phyloP scores from a whole-genome alignment of 2,888 invertebrate species.

The Hirtodrosophila alboralis region DNA sequence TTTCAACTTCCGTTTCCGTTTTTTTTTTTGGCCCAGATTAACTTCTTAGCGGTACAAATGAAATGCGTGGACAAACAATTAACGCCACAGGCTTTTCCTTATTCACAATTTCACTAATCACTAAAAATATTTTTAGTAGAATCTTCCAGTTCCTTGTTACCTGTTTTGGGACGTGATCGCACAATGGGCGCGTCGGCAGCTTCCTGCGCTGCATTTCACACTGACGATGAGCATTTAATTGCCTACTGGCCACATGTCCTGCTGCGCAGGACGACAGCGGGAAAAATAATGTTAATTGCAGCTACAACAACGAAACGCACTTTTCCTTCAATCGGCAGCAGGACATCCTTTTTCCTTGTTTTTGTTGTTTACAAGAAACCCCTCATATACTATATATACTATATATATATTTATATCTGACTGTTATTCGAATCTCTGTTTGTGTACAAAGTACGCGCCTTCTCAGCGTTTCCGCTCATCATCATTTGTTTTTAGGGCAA shows the following conservation, averaged over 20 bases:
- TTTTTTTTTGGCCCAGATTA: slow-evolving; percentile 74
- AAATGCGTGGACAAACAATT: slow-evolving; percentile 65
- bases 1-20: slow-evolving; percentile 57
- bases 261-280: slow-evolving; percentile 42
- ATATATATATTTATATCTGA: neutral
- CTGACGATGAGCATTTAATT: slow-evolving; percentile 69
- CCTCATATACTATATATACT: too few relatives aligned
- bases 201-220: slow-evolving; percentile 68
- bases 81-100: slow-evolving; percentile 70
- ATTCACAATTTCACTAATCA: slow-evolving; percentile 69
- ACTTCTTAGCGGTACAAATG: slow-evolving; percentile 68
- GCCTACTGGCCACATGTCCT: slow-evolving; percentile 72
- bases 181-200: slow-evolving; percentile 54
- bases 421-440: slow-evolving; percentile 44
- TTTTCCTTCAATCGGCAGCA: slow-evolving; percentile 54
- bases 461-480: slow-evolving; percentile 57
- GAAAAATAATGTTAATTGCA: slow-evolving; percentile 60
- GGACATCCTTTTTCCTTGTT: slow-evolving; percentile 75
- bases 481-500: slow-evolving; percentile 26
- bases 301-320: slow-evolving; percentile 50
- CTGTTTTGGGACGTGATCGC: slow-evolving; percentile 47
- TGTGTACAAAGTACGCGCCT: slow-evolving; percentile 74
- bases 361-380: slow-evolving; percentile 72
- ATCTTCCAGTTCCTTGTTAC: slow-evolving; percentile 5
- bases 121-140: slow-evolving; percentile 34